Percentiles rank a stretch among this genome's conserved stretches.
Evolutionary conservation across 2,113 vertebrate species (phyloP).

Genomic region (Lagopus muta): DNA sequence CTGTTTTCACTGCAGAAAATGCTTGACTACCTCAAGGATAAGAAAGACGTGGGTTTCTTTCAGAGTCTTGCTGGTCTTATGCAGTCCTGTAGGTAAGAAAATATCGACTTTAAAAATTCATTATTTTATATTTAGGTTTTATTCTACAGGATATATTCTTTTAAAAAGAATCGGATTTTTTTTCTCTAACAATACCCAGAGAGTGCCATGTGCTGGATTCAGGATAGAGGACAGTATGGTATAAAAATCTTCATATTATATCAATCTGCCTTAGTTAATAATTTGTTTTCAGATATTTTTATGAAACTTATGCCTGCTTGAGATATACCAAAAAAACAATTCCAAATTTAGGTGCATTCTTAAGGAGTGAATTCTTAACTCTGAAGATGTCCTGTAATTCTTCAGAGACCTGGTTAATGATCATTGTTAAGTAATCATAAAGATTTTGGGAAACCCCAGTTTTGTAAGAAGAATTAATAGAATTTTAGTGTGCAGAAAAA

Average conservation of each 20-base stretch:
- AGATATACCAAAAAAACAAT: not conserved
- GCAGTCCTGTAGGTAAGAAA: constrained; percentile 94
- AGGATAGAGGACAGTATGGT: not conserved
- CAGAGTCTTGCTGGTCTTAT: constrained; percentile 96
- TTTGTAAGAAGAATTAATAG: not conserved
- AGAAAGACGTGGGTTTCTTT: constrained; percentile 97
- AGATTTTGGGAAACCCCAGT: not conserved
- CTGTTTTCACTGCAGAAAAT: constrained; percentile 87
- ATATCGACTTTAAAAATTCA: not conserved
- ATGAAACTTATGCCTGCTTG: not conserved
- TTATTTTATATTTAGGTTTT: not conserved
- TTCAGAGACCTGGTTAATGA: not conserved
- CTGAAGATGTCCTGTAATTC: not conserved
- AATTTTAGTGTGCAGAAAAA: not conserved
- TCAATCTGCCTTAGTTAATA: not conserved
- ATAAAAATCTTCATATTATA: not conserved
- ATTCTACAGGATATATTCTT: not conserved
- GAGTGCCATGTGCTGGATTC: not conserved
- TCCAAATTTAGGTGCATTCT: not conserved
- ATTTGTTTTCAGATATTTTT: not conserved
- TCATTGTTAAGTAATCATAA: not conserved
- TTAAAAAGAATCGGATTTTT: not conserved
- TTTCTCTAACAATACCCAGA: not conserved
- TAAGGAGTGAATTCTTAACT: not conserved
- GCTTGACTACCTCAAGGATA: constrained; percentile 97